Conservation (phyloP, 2,797 vertebrate genomes). For the Dendrocincla tyrannina region DNA sequence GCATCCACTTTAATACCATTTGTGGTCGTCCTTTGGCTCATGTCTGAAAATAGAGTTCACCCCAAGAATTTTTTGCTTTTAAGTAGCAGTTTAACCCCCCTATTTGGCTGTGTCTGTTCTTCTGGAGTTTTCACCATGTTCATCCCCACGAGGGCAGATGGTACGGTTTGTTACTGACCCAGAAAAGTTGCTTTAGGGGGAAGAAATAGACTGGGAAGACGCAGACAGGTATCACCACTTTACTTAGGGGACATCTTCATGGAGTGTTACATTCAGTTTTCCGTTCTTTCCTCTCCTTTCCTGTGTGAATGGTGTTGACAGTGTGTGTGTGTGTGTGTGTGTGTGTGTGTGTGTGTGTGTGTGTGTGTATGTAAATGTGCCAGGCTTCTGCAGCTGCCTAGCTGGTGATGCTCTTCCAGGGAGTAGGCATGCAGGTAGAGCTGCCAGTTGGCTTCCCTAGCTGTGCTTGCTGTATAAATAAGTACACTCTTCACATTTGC, state of each 20-base stretch:
- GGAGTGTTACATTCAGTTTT: background rate
- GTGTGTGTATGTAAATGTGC: background rate
- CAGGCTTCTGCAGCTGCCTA: background rate
- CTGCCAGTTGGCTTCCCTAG: background rate
- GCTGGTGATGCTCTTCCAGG: background rate
- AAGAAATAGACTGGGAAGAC: background rate
- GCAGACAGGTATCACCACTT: background rate
- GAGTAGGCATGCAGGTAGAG: background rate
- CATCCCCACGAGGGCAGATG: background rate
- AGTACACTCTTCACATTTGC: background rate
- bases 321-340: no score
- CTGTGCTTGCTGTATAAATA: background rate
- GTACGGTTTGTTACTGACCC: background rate
- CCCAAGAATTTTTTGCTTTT: background rate
- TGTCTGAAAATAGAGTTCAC: background rate
- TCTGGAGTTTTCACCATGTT: background rate
- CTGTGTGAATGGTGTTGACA: background rate
- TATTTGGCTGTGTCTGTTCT: background rate
- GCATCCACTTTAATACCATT: background rate
- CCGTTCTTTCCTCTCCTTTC: background rate
- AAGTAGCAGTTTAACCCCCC: background rate
- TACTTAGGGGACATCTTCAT: background rate
- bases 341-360: background rate
- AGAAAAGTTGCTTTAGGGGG: background rate
- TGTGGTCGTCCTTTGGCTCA: background rate